Evolutionary conservation across 2,888 invertebrate genomes (phyloP).

Genomic region (Drosophila ezoana): DNA sequence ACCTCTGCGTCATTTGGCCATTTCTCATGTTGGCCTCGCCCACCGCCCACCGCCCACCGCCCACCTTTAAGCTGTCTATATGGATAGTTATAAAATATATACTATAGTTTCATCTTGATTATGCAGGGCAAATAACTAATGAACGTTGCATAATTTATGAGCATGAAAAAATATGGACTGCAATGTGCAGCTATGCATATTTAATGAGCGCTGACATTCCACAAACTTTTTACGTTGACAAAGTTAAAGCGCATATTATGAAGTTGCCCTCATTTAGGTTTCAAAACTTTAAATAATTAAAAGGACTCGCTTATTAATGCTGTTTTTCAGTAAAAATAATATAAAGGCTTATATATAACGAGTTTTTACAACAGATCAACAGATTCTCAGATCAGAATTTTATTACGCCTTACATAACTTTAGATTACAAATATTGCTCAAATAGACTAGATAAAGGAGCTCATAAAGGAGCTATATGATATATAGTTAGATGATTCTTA

Average conservation of each 20-base stretch:
- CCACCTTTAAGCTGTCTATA: not conserved
- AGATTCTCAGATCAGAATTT: not conserved
- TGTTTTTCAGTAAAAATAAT: not conserved
- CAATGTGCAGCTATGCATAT: slow-evolving; percentile 54
- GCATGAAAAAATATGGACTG: slow-evolving; percentile 13
- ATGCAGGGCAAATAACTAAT: slow-evolving; percentile 22
- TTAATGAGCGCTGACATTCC: slow-evolving; percentile 43
- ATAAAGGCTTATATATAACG: not conserved
- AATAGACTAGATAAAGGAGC: too few relatives aligned
- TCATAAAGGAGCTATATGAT: too few relatives aligned
- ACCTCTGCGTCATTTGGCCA: slow-evolving; percentile 30
- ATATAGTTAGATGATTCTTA: too few relatives aligned
- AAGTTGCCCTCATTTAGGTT: not conserved
- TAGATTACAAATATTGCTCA: too few relatives aligned
- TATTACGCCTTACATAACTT: too few relatives aligned
- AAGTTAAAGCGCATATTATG: slow-evolving; percentile 20
- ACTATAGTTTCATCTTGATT: slow-evolving; percentile 11
- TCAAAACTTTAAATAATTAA: slow-evolving; percentile 8
- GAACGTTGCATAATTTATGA: slow-evolving; percentile 38
- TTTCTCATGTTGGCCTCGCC: slow-evolving; percentile 20
- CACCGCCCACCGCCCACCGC: not conserved
- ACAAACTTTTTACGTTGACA: slow-evolving; percentile 17
- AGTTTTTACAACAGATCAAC: not conserved
- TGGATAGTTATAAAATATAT: slow-evolving; percentile 2
- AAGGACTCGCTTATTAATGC: not conserved